Percentiles rank a stretch among this genome's conserved stretches.
These are phyloP conservation scores for Drosophila triauraria DNA, from an alignment of 1,140 invertebrate genomes.

Conservation along the genomic window DNA sequence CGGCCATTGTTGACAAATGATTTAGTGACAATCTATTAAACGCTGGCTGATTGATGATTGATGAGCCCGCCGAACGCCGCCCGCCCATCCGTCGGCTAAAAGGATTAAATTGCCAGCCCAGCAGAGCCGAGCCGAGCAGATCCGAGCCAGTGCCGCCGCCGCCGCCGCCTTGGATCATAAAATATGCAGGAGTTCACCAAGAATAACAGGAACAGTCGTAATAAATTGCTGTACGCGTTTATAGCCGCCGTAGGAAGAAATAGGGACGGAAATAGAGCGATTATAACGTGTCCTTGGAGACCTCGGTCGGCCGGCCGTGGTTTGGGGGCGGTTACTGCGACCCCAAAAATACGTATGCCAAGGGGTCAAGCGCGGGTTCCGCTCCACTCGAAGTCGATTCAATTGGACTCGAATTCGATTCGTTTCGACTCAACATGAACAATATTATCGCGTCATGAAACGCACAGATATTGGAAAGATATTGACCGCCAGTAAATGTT, in stretches of 20 bases:
- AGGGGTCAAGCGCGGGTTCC: slow-evolving; percentile 24
- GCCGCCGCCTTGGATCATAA: slow-evolving; percentile 29
- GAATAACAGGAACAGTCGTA: slow-evolving; percentile 23
- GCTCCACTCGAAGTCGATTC: slow-evolving; percentile 2
- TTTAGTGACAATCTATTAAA: slow-evolving; percentile 80
- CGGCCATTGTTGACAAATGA: slow-evolving; percentile 74
- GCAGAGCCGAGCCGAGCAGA: background rate
- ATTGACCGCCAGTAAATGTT: slow-evolving; percentile 23
- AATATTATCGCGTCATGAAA: slow-evolving; percentile 26
- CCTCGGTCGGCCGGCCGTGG: background rate
- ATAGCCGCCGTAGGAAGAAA: slow-evolving; percentile 40
- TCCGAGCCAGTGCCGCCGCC: background rate
- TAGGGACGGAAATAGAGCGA: slow-evolving; percentile 60
- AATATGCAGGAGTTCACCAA: slow-evolving; percentile 31
- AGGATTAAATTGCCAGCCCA: slow-evolving; percentile 66
- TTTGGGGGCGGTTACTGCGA: slow-evolving; percentile 8
- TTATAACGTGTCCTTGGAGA: slow-evolving; percentile 51
- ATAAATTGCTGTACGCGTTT: slow-evolving; percentile 27
- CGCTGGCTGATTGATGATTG: slow-evolving; percentile 71
- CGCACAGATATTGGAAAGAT: slow-evolving; percentile 41
- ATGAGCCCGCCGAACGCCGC: slow-evolving; percentile 30
- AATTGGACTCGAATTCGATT: background rate
- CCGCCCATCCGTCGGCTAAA: slow-evolving; percentile 44
- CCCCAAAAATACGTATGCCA: slow-evolving; percentile 8
- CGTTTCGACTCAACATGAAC: background rate